These are phyloP conservation scores for Cephus sareptanus DNA, from an alignment of 2,888 invertebrate genomes.

Conservation along the genomic window DNA sequence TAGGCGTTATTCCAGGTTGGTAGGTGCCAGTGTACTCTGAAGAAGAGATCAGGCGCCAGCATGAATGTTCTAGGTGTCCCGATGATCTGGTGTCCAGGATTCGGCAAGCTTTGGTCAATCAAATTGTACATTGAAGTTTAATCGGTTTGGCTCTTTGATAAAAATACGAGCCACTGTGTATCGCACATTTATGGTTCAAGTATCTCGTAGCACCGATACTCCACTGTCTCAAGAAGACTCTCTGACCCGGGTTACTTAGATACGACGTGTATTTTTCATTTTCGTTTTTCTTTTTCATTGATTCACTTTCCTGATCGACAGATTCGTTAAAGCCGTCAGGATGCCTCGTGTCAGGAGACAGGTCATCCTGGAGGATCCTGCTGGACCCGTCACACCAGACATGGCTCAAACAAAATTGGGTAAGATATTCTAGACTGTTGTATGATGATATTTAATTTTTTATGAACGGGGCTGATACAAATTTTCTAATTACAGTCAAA, in stretches of 20 bases:
- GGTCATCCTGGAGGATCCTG: constrained; percentile 62
- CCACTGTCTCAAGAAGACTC: background rate
- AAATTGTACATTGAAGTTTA: background rate
- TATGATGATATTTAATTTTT: background rate
- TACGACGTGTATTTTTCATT: constrained; percentile 24
- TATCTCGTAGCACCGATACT: background rate
- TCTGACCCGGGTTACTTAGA: background rate
- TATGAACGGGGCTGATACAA: background rate
- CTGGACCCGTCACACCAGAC: constrained; percentile 64
- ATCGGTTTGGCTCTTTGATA: background rate
- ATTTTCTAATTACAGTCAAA: constrained; percentile 42
- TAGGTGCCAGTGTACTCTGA: background rate
- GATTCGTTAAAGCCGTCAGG: constrained; percentile 32
- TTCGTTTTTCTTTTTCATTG: constrained; percentile 17
- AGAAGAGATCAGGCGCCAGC: background rate
- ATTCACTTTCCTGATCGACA: constrained; percentile 17
- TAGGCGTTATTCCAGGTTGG: background rate
- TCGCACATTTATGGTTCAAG: background rate
- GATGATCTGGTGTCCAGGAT: background rate
- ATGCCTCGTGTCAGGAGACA: constrained; percentile 65
- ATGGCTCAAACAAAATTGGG: constrained; percentile 62
- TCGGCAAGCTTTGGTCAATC: background rate
- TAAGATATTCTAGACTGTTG: constrained; percentile 31
- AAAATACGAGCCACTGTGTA: background rate
- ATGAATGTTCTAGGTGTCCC: background rate